Evolutionary conservation across 2,888 invertebrate genomes (phyloP).

Genomic region (Hirtodrosophila duncani): DNA sequence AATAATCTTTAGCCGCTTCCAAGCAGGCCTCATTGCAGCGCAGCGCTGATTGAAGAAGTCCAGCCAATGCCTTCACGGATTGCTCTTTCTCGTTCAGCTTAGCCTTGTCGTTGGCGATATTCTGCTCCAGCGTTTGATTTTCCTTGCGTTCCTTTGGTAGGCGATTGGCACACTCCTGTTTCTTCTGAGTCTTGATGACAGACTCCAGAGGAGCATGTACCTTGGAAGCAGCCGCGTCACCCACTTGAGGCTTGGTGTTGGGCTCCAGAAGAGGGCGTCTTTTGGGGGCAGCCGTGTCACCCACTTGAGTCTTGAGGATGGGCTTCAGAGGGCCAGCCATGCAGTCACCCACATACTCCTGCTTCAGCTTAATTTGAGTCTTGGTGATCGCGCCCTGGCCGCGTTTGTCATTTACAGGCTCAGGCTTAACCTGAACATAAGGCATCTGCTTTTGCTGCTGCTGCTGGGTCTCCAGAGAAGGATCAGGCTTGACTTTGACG

Average conservation of each 20-base stretch:
- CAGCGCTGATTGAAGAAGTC: constrained; percentile 44
- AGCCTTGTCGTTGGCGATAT: constrained; percentile 40
- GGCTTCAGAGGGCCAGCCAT: no score
- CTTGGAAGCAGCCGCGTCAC: no score
- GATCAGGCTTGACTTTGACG: constrained; percentile 34
- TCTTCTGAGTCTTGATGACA: no score
- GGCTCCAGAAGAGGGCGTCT: constrained; percentile 25
- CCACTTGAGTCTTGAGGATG: no score
- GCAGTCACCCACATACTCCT: no score
- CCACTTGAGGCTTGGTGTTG: no score
- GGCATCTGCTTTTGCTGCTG: not conserved
- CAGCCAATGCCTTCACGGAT: constrained; percentile 39
- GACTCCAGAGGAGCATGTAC: no score
- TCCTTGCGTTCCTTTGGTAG: constrained; percentile 38
- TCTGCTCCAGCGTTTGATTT: constrained; percentile 43
- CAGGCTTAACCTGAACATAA: no score
- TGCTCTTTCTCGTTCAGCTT: constrained; percentile 47
- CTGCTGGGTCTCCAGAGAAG: constrained; percentile 38
- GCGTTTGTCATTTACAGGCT: no score
- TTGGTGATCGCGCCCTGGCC: not conserved
- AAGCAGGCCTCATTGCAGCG: constrained; percentile 39
- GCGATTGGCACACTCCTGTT: no score
- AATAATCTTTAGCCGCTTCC: no score
- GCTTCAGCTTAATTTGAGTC: constrained; percentile 8
- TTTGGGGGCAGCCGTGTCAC: no score